Base-by-base conservation (phyloP, 2,888 invertebrate genomes). In the Pseudoips prasinana region DNA sequence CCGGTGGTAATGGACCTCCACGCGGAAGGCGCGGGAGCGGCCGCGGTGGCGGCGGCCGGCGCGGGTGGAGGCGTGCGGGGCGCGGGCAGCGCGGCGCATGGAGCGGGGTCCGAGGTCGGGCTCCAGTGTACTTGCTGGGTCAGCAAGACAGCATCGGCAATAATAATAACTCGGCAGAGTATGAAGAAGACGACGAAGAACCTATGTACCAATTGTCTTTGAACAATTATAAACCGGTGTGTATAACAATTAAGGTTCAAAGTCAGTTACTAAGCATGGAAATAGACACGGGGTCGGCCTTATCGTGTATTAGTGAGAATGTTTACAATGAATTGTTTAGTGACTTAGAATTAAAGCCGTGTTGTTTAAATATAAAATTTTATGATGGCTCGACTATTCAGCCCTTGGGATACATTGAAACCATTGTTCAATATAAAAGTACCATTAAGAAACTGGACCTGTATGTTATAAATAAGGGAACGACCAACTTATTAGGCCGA, bases 201-300 rank as follows among this genome's bases (percentile, higher is more conserved):
- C 25, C 25, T 4, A 17, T 26, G 1, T 17, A 17, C 3, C 25
- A 26, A n/a, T 8, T 26, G 25, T 17, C 25, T 5, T 17, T 26
- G 2, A 26, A 2, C 7, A 26, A 26, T 6, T 26, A 26, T 17
- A 26, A 17, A 26, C 25, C 25, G 25, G 25, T 26, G 25, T 9
- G 25, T 26, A 17, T 26, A 24, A n/a, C n/a, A n/a, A n/a, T n/a
- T n/a, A n/a, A n/a, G n/a, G n/a, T n/a, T n/a, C n/a, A n/a, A n/a
- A n/a, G n/a, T n/a, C n/a, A n/a, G n/a, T 14, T 5, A 14, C 5
- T 14, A 14, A 14, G 3, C 2, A 25, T 25, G 25, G 25, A 25
- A 25, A 4, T 25, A 2, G 25, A 25, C 14, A 25, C 25, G 1
- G 25, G 25, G 8, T 25, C 14, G 2, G n/a, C 14, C 2, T 14